phyloP scores from a whole-genome alignment of 2,797 vertebrate species.

The Girardinus metallicus region DNA sequence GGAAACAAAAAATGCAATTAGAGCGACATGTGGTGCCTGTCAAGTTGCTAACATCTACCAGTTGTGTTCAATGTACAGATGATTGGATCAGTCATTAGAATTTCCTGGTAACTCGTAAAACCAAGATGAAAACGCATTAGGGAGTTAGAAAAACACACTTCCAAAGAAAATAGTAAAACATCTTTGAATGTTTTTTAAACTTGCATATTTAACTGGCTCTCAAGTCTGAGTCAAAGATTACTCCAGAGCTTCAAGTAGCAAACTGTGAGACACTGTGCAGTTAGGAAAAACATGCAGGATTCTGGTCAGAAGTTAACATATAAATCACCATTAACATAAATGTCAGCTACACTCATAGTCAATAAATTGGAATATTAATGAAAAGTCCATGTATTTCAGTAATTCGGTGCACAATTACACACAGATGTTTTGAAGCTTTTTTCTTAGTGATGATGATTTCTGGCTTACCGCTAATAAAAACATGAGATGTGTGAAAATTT shows the following conservation, averaged over 20 bases:
- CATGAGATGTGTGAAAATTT: too few species aligned
- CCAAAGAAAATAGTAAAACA: conserved; percentile 15
- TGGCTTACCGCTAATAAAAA: too few species aligned
- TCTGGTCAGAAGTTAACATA: not conserved
- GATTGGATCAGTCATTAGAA: conserved; percentile 43
- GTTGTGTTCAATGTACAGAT: conserved; percentile 38
- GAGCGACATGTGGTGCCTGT: conserved; percentile 44
- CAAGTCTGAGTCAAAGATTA: conserved; percentile 43
- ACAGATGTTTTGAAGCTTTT: too few species aligned
- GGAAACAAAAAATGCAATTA: conserved; percentile 53
- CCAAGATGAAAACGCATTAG: conserved; percentile 24
- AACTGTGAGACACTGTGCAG: not conserved
- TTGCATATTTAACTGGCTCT: conserved; percentile 32
- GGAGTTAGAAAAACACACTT: conserved; percentile 27
- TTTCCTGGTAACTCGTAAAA: conserved; percentile 36
- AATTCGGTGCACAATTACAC: too few species aligned
- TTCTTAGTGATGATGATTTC: too few species aligned
- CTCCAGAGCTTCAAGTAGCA: conserved; percentile 1
- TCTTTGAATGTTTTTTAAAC: conserved; percentile 15
- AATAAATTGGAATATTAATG: not conserved
- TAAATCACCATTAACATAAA: not conserved
- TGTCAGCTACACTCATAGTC: not conserved
- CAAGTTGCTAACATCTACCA: conserved; percentile 34
- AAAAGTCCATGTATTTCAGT: too few species aligned
- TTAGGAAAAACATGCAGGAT: not conserved